Percentiles rank a stretch among this genome's conserved stretches.
Conservation (phyloP, 1,140 invertebrate genomes). For the Psilanteris sp. region DNA sequence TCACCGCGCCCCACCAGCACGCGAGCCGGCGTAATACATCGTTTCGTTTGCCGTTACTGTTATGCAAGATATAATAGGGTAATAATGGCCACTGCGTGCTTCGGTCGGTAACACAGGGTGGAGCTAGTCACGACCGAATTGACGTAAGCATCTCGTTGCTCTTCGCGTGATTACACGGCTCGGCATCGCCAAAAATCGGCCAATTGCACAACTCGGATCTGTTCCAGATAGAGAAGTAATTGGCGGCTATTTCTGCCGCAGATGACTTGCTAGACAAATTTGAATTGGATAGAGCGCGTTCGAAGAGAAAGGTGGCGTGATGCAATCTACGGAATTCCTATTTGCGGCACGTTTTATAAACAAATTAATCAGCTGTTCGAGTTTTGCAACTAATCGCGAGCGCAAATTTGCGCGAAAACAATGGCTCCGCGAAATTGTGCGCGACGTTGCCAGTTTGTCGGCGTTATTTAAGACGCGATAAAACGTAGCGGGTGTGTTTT, state of each 20-base stretch:
- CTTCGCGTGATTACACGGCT: slow-evolving; percentile 55
- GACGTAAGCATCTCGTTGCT: slow-evolving; percentile 75
- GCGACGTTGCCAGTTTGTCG: no score
- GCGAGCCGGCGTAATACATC: slow-evolving; percentile 54
- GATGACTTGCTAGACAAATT: slow-evolving; percentile 46
- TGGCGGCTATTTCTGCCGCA: slow-evolving; percentile 1
- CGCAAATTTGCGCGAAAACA: no score
- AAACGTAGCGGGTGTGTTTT: no score
- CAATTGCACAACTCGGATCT: slow-evolving; percentile 38
- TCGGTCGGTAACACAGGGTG: slow-evolving; percentile 72
- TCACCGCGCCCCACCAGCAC: slow-evolving; percentile 29
- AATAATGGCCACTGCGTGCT: slow-evolving; percentile 74
- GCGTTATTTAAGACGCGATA: no score
- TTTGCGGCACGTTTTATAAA: no score
- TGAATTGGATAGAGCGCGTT: neutral
- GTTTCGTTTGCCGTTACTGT: slow-evolving; percentile 70
- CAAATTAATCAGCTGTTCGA: no score
- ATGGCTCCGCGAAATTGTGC: no score
- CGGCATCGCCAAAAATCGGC: slow-evolving; percentile 31
- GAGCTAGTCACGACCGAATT: slow-evolving; percentile 77
- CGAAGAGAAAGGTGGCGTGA: slow-evolving; percentile 21
- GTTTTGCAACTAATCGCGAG: no score
- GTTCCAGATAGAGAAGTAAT: slow-evolving; percentile 25
- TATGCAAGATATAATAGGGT: slow-evolving; percentile 78
- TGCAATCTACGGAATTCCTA: neutral